Percentiles rank a stretch among this genome's conserved stretches.
Conservation (phyloP, 30 jellyfish, hydroid and myxozoan genomes). For the Cassiopea andromeda region DNA sequence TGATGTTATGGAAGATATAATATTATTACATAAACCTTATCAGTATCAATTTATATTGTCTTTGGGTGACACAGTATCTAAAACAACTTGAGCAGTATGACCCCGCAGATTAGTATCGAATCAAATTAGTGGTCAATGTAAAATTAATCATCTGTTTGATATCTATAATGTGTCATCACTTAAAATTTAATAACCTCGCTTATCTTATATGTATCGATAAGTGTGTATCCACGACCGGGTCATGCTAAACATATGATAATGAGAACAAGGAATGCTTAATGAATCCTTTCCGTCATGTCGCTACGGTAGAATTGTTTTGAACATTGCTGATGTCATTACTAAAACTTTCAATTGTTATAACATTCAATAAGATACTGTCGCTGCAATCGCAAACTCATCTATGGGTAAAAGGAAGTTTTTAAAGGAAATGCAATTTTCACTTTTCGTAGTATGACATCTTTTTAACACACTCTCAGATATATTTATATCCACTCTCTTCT, state of each 20-base stretch:
- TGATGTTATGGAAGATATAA: not conserved
- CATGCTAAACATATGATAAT: not conserved
- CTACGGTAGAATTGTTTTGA: too few relatives aligned
- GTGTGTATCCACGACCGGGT: not conserved
- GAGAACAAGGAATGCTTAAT: not conserved
- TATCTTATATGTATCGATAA: not conserved
- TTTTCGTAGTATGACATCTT: not conserved
- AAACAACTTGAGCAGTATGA: conserved; percentile 28
- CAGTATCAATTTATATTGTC: not conserved
- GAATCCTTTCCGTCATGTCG: too few relatives aligned
- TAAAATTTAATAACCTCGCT: conserved; percentile 5
- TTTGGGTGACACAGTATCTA: conserved; percentile 10
- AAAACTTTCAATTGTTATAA: too few relatives aligned
- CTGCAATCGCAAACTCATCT: too few relatives aligned
- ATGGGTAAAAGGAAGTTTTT: too few relatives aligned
- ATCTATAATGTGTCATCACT: conserved; percentile 13
- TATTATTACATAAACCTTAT: not conserved
- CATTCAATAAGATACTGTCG: too few relatives aligned
- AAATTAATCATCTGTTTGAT: conserved; percentile 28
- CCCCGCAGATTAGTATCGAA: conserved; percentile 15
- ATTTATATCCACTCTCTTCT: not conserved
- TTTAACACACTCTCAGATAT: not conserved
- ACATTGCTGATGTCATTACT: too few relatives aligned
- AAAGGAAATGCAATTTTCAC: not conserved
- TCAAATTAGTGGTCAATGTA: conserved; percentile 34